phyloP scores from a whole-genome alignment of 2,113 vertebrate genomes.

The Phoxinus phoxinus region DNA sequence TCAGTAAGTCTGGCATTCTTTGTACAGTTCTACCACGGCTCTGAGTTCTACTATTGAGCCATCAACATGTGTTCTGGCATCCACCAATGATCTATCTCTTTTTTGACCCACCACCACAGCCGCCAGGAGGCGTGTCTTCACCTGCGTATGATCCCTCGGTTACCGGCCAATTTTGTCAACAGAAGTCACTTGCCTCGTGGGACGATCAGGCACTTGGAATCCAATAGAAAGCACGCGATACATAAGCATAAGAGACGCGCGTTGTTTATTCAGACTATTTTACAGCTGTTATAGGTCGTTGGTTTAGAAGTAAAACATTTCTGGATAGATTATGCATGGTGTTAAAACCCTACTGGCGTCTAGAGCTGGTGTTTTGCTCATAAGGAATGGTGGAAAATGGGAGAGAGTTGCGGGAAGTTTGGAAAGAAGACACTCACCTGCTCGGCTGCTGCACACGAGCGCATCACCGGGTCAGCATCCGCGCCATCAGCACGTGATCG shows the following conservation, averaged over 20 bases:
- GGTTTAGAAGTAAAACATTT: not conserved
- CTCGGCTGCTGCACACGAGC: slow-evolving; percentile 57
- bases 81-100: slow-evolving; percentile 1
- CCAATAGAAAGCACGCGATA: not conserved
- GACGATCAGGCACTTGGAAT: not conserved
- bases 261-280: not conserved
- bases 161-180: slow-evolving; percentile 38
- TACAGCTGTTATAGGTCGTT: not conserved
- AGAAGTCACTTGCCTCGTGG: slow-evolving; percentile 17
- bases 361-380: slow-evolving; percentile 65
- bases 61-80: not conserved
- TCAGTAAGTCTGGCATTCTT: not conserved
- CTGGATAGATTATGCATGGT: slow-evolving; percentile 62
- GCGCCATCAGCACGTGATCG: slow-evolving; percentile 59
- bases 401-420: slow-evolving; percentile 57
- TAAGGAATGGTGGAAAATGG: slow-evolving; percentile 64
- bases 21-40: not conserved
- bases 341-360: slow-evolving; percentile 69
- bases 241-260: not conserved
- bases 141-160: slow-evolving; percentile 20
- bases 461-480: slow-evolving; percentile 65
- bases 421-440: slow-evolving; percentile 61
- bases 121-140: not conserved
- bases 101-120: not conserved
- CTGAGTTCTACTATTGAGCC: not conserved